A percentile compares a stretch with the other conserved stretches of the same genome.
Evolutionary conservation across 2,888 invertebrate genomes (phyloP).

Genomic region (Nomada ferruginata): DNA sequence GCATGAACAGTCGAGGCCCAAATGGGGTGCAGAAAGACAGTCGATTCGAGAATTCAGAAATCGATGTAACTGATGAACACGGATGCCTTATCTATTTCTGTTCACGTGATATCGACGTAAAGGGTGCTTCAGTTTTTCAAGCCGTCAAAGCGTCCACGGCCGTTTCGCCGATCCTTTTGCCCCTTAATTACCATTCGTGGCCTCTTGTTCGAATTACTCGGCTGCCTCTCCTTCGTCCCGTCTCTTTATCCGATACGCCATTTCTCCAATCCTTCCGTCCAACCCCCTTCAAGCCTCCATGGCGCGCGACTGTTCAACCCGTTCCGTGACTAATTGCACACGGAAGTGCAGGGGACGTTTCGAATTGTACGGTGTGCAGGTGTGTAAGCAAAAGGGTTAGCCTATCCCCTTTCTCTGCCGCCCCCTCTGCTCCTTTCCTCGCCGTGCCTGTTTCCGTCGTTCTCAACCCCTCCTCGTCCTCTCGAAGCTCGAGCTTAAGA

Average conservation of each 20-base stretch:
- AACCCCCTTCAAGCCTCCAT: conserved; percentile 9
- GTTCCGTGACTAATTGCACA: conserved; percentile 67
- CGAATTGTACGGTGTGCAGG: conserved; percentile 52
- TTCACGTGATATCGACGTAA: conserved; percentile 7
- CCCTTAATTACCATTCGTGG: conserved; percentile 60
- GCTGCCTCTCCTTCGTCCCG: conserved; percentile 26
- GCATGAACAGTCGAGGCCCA: conserved; percentile 16
- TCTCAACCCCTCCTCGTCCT: background rate
- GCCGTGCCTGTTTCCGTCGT: background rate
- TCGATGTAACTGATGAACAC: conserved; percentile 29
- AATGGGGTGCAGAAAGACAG: background rate
- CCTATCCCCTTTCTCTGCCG: background rate
- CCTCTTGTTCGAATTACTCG: conserved; percentile 50
- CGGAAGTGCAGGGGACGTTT: conserved; percentile 63
- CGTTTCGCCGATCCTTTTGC: conserved; percentile 42
- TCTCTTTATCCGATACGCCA: conserved; percentile 30
- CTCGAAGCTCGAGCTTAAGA: background rate
- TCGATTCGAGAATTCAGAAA: conserved; percentile 36
- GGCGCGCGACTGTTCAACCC: conserved; percentile 54
- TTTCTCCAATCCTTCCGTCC: conserved; percentile 20
- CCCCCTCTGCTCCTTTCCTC: background rate
- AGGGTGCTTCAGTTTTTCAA: conserved; percentile 32
- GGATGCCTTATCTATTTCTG: conserved; percentile 16
- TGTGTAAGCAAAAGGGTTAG: conserved; percentile 51
- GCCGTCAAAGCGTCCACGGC: conserved; percentile 41